phyloP scores from a whole-genome alignment of 2,888 invertebrate genomes.

The Odontocolon sp. region DNA sequence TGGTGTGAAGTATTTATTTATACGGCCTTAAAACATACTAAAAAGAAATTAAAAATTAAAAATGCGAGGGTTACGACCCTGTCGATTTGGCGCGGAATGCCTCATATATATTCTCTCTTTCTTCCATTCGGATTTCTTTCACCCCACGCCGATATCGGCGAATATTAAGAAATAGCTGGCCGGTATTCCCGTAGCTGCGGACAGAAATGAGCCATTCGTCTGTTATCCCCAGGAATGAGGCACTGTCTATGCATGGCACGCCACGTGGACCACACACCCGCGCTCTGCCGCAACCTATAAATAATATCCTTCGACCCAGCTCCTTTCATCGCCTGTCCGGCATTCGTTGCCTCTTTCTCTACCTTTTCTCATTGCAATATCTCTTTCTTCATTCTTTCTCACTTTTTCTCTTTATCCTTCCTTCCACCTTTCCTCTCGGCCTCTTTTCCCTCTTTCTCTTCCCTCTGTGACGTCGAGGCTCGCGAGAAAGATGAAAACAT shows the following conservation, averaged over 20 bases:
- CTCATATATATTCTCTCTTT: slow-evolving; percentile 6
- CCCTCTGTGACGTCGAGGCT: slow-evolving; percentile 38
- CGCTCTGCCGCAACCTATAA: slow-evolving; percentile 72
- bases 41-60: too few relatives aligned
- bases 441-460: slow-evolving; percentile 47
- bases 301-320: slow-evolving; percentile 74
- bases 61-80: too few relatives aligned
- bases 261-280: slow-evolving; percentile 66
- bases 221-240: slow-evolving; percentile 72
- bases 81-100: too few relatives aligned
- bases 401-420: slow-evolving; percentile 40
- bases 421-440: slow-evolving; percentile 46
- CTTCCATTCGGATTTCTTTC: slow-evolving; percentile 18
- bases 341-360: slow-evolving; percentile 30
- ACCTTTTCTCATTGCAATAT: slow-evolving; percentile 14
- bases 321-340: slow-evolving; percentile 63
- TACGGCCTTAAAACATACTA: too few relatives aligned
- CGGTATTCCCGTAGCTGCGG: slow-evolving; percentile 76
- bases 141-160: slow-evolving; percentile 70
- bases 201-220: slow-evolving; percentile 76
- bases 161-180: slow-evolving; percentile 79
- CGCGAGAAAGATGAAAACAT: slow-evolving; percentile 36
- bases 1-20: slow-evolving; percentile 63
- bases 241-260: slow-evolving; percentile 80
- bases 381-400: slow-evolving; percentile 36